These are phyloP conservation scores for Rostratula benghalensis DNA, from an alignment of 2,113 vertebrate genomes.

Conservation along the genomic window DNA sequence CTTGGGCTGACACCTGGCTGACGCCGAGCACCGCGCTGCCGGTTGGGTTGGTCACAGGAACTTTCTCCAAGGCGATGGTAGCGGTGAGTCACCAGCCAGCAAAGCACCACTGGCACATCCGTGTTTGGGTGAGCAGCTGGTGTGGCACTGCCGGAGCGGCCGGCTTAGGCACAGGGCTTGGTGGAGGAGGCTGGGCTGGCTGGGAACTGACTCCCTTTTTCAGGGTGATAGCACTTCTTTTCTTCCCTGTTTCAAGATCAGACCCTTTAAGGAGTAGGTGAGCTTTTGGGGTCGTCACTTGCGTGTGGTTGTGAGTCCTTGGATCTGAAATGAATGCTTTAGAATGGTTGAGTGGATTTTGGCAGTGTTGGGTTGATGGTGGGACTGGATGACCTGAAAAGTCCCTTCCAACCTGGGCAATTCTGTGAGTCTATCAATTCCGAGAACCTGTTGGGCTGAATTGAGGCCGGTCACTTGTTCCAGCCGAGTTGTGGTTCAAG, in stretches of 20 bases:
- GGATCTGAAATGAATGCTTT: background rate
- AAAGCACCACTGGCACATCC: background rate
- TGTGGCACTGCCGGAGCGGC: background rate
- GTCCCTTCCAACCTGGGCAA: too few relatives aligned
- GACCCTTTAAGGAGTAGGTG: background rate
- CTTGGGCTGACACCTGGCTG: constrained; percentile 16
- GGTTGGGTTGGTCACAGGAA: constrained; percentile 24
- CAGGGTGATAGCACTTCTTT: background rate
- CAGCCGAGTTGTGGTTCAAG: fast-evolving
- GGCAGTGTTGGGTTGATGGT: too few relatives aligned
- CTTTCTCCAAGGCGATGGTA: constrained; percentile 43
- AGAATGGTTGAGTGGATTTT: too few relatives aligned
- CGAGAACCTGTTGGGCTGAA: background rate
- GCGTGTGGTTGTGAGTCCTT: background rate
- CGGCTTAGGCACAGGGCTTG: too few relatives aligned
- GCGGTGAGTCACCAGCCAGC: background rate
- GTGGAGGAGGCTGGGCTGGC: background rate
- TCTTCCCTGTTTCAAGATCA: background rate
- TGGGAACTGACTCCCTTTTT: background rate
- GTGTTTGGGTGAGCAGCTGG: background rate
- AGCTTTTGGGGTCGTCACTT: background rate
- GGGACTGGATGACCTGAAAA: too few relatives aligned
- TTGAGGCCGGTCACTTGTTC: fast-evolving
- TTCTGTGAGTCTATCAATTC: background rate
- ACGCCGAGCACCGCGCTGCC: background rate